A percentile compares a stretch with the other conserved stretches of the same genome.
phyloP scores from a whole-genome alignment of 2,888 invertebrate species.

The Acanthoscelides obtectus region DNA sequence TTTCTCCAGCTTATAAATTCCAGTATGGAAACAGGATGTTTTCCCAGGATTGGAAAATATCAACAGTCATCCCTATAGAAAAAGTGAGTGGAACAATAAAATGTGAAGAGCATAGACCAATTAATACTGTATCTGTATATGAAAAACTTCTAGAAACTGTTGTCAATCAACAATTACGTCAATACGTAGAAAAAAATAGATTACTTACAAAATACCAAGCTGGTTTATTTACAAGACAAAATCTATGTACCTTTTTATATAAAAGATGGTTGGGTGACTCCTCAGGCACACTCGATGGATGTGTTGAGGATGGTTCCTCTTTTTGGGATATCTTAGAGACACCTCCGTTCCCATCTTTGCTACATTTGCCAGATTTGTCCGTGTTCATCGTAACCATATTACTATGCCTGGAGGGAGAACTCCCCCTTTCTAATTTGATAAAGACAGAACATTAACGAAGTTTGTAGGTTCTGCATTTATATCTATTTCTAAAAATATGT shows the following conservation, averaged over 20 bases:
- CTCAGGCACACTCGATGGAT: constrained; percentile 45
- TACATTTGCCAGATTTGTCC: constrained; percentile 59
- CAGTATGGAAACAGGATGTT: no score
- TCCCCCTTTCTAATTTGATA: constrained; percentile 33
- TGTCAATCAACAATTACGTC: no score
- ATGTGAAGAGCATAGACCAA: no score
- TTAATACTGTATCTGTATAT: no score
- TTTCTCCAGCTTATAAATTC: no score
- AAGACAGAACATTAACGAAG: neutral
- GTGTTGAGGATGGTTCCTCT: constrained; percentile 36
- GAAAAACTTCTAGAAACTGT: no score
- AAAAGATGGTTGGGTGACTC: constrained; percentile 86
- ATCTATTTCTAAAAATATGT: neutral
- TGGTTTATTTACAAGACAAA: no score
- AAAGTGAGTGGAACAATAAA: no score
- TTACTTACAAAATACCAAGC: no score
- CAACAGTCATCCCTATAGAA: no score
- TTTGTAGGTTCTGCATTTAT: neutral
- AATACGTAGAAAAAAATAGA: no score
- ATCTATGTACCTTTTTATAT: constrained; percentile 78
- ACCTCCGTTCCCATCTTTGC: constrained; percentile 51
- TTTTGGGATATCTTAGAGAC: constrained; percentile 41
- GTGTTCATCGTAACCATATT: constrained; percentile 65
- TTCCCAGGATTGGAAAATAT: no score
- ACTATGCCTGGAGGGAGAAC: constrained; percentile 36